Conservation (phyloP, 2,888 invertebrate genomes). For the Dicroscelio sp. region DNA sequence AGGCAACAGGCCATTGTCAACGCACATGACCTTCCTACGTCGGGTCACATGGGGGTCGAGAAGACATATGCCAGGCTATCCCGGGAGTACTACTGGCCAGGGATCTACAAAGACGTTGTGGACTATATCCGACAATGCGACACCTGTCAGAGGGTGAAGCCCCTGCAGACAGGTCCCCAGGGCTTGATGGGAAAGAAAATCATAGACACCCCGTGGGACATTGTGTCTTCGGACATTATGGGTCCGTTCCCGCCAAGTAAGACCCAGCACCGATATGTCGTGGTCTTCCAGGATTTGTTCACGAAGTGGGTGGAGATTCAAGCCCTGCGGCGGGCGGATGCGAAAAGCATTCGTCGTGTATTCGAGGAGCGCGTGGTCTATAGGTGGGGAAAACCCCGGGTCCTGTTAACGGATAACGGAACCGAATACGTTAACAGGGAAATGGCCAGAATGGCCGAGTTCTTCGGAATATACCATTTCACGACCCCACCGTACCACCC, state of each 20-base stretch:
- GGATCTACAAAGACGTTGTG: too few species aligned
- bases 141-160: background rate
- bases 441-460: background rate
- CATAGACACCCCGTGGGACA: background rate
- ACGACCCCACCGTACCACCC: background rate
- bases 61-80: too few species aligned
- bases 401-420: background rate
- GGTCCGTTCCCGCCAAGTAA: slow-evolving; percentile 24
- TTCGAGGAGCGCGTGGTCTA: background rate
- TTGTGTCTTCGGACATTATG: too few species aligned
- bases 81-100: too few species aligned
- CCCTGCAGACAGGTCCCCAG: background rate
- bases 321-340: background rate
- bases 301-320: slow-evolving; percentile 31
- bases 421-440: background rate
- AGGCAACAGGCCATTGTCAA: too few species aligned
- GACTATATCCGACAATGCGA: background rate
- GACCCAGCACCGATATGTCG: background rate
- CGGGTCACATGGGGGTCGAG: too few species aligned
- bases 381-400: background rate
- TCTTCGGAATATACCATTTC: background rate
- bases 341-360: background rate
- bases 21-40: background rate
- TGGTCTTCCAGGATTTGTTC: slow-evolving; percentile 36
- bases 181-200: background rate